phyloP scores from a whole-genome alignment of 1,140 invertebrate species.

The Tenebrio molitor region DNA sequence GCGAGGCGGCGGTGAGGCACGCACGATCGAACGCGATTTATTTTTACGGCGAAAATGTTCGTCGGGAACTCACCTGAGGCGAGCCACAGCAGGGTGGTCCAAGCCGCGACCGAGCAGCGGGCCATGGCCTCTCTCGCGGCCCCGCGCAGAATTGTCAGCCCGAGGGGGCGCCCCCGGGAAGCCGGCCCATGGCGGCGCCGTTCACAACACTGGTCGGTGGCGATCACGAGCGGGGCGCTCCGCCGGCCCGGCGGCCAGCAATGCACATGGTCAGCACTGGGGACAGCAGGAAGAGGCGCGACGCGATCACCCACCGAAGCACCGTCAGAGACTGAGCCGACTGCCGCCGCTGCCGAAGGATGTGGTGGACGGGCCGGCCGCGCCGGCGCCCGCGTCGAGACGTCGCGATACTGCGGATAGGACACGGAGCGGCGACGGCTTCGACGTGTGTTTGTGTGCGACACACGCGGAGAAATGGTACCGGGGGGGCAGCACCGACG shows the following conservation, averaged over 20 bases:
- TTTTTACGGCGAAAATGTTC: slow-evolving; percentile 31
- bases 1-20: background rate
- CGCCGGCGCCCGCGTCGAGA: slow-evolving; percentile 48
- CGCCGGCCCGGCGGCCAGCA: slow-evolving; percentile 23
- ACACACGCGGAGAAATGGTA: background rate
- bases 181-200: slow-evolving; percentile 53
- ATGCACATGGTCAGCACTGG: slow-evolving; percentile 53
- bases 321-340: slow-evolving; percentile 53
- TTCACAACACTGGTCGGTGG: slow-evolving; percentile 40
- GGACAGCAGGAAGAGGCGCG: slow-evolving; percentile 43
- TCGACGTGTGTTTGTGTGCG: background rate
- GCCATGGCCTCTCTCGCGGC: slow-evolving; percentile 59
- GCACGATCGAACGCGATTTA: background rate
- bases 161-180: slow-evolving; percentile 51
- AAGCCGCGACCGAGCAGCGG: slow-evolving; percentile 57
- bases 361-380: slow-evolving; percentile 45
- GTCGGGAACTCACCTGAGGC: slow-evolving; percentile 62
- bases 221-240: slow-evolving; percentile 24
- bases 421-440: background rate
- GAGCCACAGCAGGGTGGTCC: slow-evolving; percentile 60
- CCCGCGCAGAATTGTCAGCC: slow-evolving; percentile 56
- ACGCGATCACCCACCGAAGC: slow-evolving; percentile 39
- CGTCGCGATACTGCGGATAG: slow-evolving; percentile 47
- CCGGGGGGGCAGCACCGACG: background rate
- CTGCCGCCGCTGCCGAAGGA: slow-evolving; percentile 43